Evolutionary conservation across 2,797 vertebrate species (phyloP).

Genomic region (Pelobates cultripes): DNA sequence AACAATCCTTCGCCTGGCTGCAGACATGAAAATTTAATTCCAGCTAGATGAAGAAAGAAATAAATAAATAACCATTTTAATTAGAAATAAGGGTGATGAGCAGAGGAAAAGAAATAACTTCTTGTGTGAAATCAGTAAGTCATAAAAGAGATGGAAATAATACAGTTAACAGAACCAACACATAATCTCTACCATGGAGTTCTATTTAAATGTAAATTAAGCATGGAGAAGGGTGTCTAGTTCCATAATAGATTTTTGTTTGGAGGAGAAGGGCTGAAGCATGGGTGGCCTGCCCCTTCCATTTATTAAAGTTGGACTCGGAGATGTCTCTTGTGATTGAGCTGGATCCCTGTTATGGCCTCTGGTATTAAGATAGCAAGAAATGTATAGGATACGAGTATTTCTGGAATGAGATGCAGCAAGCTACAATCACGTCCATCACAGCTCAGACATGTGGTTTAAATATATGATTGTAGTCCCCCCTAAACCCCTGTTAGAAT

Average conservation of each 20-base stretch:
- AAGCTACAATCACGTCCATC: too few species aligned
- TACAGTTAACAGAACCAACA: conserved; percentile 39
- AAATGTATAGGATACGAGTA: neutral
- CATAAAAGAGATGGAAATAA: conserved; percentile 50
- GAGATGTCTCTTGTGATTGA: neutral
- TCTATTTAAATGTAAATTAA: conserved; percentile 56
- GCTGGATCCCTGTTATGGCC: too few species aligned
- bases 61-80: conserved; percentile 50
- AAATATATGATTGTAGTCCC: too few species aligned
- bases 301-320: neutral
- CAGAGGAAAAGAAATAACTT: conserved; percentile 30
- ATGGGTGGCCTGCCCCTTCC: conserved; percentile 12
- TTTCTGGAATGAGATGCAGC: too few species aligned
- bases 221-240: conserved; percentile 40
- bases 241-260: conserved; percentile 43
- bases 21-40: conserved; percentile 41
- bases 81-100: conserved; percentile 49
- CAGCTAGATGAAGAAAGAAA: conserved; percentile 31
- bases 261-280: conserved; percentile 24
- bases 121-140: conserved; percentile 48
- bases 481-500: too few species aligned
- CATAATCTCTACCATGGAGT: conserved; percentile 49
- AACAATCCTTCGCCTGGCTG: conserved; percentile 14
- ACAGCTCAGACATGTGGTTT: too few species aligned
- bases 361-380: neutral